Evolutionary conservation across 2,888 invertebrate species (phyloP), one percentile per base, ranked within the genome.

Genomic region (Hypselothyrea guttata): DNA sequence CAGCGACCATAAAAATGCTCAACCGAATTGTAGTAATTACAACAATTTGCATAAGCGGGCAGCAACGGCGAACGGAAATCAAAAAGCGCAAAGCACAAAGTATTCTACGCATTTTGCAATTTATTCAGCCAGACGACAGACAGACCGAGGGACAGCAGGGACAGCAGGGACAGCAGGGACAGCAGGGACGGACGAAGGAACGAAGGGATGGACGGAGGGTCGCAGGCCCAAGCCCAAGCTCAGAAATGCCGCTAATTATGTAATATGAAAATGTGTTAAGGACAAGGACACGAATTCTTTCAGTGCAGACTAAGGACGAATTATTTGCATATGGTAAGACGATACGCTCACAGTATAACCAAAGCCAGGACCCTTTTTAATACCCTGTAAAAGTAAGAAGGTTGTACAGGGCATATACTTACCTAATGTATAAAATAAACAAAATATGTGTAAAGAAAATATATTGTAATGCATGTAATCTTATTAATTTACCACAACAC

Each of bases 11-110:
- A 85, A 83, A 78, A 78, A 85, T 85, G 79, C 85, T 78, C 83
- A 73, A 70, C 84, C 84, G 84, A 82, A 82, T 86, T 84, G 84
- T 77, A 86, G 86, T 84, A 86, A 82, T 86, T 82, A 86, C 83
- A 83, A 84, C 69, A 71, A 82, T 82, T 82, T 82, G 84, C 82
- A 82, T 82, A 86, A 84, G 68, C 70, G 69, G 51, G 8, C 8
- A 30, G 33, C 28, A 16, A 7, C 31, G 53, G 38, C 42, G 45
- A 57, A 69, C 83, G 78, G 78, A 79, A 79, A 79, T 82, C 84
- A 84, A 79, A 79, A 79, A 83, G 85, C 85, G 78, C 79, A 84
- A 84, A 65, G 69, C 62, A 73, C 56, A 71, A 77, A 83, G 79
- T 85, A 78, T 83, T 79, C 85, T 83, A 83, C 65, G 85, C 85